Conservation (phyloP, 2,113 vertebrate species). For the Ptilonorhynchus violaceus region DNA sequence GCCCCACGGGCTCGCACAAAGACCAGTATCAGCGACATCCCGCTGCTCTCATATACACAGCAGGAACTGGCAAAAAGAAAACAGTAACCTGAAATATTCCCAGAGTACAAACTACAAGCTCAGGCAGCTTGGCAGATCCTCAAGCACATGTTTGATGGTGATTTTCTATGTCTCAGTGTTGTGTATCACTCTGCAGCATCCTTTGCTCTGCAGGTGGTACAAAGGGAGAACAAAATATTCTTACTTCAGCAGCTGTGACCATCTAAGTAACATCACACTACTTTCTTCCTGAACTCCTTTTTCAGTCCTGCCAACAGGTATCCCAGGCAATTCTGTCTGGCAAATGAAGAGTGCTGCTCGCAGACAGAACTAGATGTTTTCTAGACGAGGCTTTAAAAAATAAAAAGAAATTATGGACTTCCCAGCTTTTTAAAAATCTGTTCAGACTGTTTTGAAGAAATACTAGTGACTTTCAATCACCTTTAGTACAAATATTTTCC, state of each 20-base stretch:
- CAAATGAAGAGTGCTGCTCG: not conserved
- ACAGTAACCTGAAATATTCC: not conserved
- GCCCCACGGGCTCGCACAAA: not conserved
- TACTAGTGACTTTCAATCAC: not conserved
- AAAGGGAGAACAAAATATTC: not conserved
- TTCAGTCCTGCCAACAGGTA: not conserved
- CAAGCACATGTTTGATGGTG: not conserved
- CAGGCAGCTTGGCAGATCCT: accelerated
- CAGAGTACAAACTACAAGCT: not conserved
- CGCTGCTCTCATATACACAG: accelerated
- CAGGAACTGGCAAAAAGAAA: not conserved
- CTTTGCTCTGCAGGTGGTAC: accelerated
- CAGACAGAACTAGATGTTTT: not conserved
- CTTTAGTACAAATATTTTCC: not conserved
- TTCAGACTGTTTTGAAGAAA: not conserved
- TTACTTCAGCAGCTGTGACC: not conserved
- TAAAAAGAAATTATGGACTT: not conserved
- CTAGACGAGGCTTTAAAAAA: not conserved
- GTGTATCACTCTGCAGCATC: not conserved
- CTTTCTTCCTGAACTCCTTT: not conserved
- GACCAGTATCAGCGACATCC: not conserved
- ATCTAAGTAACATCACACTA: not conserved
- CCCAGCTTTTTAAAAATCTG: not conserved
- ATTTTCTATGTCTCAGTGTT: not conserved
- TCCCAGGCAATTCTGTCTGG: not conserved